Evolutionary conservation across 2,888 invertebrate species (phyloP).

Genomic region (Drosophila eohydei): DNA sequence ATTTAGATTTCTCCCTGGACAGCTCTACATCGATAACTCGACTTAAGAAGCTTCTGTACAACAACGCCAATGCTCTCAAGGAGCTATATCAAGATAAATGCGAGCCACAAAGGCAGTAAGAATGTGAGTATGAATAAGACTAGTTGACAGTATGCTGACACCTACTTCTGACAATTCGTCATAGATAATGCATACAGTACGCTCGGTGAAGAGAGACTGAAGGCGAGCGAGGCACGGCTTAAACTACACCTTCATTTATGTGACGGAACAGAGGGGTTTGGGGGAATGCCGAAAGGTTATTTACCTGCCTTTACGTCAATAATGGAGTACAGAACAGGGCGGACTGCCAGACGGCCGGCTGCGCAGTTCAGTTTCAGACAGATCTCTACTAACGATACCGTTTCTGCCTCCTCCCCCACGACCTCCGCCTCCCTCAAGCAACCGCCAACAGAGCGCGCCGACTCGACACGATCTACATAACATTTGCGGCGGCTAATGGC

Average conservation of each 20-base stretch:
- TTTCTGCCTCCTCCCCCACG: constrained; percentile 31
- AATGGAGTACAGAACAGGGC: constrained; percentile 44
- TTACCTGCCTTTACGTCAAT: constrained; percentile 76
- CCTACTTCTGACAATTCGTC: constrained; percentile 43
- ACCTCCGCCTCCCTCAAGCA: constrained; percentile 5
- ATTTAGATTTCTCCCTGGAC: background rate
- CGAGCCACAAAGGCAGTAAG: background rate
- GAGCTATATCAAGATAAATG: constrained; percentile 9
- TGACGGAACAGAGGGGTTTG: constrained; percentile 42
- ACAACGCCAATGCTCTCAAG: background rate
- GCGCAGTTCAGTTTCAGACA: constrained; percentile 43
- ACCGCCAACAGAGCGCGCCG: constrained; percentile 13
- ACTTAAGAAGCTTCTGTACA: background rate
- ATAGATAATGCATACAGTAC: constrained; percentile 18
- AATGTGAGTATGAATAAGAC: background rate
- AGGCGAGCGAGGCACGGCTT: constrained; percentile 19
- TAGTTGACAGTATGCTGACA: constrained; percentile 30
- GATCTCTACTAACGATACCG: constrained; percentile 78
- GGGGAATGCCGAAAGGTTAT: constrained; percentile 69
- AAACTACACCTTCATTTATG: constrained; percentile 38
- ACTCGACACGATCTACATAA: constrained; percentile 76
- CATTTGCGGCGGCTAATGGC: constrained; percentile 72
- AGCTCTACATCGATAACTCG: background rate
- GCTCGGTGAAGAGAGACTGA: constrained; percentile 6
- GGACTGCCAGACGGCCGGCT: constrained; percentile 31